Conservation (phyloP, 2,797 vertebrate genomes). For the Microctenopoma steveboyesi region DNA sequence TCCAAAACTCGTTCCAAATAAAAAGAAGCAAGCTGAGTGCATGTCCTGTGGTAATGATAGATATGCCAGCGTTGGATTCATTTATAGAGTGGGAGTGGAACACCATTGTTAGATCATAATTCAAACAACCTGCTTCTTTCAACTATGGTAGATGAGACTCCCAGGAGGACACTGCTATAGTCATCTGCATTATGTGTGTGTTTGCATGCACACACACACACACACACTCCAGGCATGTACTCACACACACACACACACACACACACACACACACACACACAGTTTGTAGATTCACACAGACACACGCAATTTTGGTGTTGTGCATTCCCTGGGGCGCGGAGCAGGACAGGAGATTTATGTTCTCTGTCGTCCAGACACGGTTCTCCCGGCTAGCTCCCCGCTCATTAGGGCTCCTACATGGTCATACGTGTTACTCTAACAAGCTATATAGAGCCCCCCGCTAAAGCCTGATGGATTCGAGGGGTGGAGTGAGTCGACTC, state of each 20-base stretch:
- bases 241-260: constrained; percentile 39
- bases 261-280: constrained; percentile 35
- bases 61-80: constrained; percentile 70
- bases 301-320: constrained; percentile 62
- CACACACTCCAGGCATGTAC: neutral
- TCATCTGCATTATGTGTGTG: constrained; percentile 68
- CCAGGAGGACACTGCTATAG: constrained; percentile 62
- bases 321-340: constrained; percentile 65
- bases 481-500: constrained; percentile 42
- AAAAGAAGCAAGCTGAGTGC: constrained; percentile 62
- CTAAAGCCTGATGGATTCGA: constrained; percentile 73
- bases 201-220: constrained; percentile 6
- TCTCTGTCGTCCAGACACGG: constrained; percentile 74
- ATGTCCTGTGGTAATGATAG: constrained; percentile 68
- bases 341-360: constrained; percentile 83
- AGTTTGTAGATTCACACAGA: constrained; percentile 25
- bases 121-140: constrained; percentile 82
- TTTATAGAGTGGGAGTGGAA: constrained; percentile 72
- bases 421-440: constrained; percentile 81
- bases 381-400: constrained; percentile 62
- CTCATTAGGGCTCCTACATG: constrained; percentile 80
- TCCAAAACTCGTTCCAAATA: constrained; percentile 60
- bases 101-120: constrained; percentile 79
- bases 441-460: constrained; percentile 67
- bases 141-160: constrained; percentile 70